These are phyloP conservation scores for Phalacrocorax aristotelis DNA, from an alignment of 2,113 vertebrate species.

Conservation along the genomic window DNA sequence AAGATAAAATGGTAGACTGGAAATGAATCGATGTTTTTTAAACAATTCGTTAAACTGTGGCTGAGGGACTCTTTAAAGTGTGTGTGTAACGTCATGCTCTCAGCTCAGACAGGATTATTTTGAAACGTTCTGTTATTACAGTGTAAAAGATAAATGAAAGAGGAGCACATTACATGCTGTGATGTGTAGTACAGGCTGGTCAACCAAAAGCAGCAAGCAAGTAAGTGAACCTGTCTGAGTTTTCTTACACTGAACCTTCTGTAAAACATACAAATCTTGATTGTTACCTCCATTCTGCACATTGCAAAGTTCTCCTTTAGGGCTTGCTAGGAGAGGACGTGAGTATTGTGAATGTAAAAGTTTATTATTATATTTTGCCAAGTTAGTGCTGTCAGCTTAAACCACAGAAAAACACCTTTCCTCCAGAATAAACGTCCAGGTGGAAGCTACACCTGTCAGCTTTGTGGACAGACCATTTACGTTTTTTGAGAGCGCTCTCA, in stretches of 20 bases:
- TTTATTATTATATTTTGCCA: background rate
- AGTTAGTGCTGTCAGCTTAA: background rate
- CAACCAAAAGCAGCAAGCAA: background rate
- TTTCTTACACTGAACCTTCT: background rate
- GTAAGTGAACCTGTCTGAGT: background rate
- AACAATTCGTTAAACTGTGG: background rate
- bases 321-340: background rate
- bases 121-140: background rate
- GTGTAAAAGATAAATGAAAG: background rate
- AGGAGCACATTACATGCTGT: rapidly evolving
- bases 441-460: background rate
- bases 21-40: background rate
- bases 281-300: rapidly evolving
- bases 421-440: background rate
- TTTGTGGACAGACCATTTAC: background rate
- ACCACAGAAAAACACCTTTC: background rate
- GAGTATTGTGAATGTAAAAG: too few species aligned
- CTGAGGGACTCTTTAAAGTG: background rate
- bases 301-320: background rate
- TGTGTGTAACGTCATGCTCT: background rate
- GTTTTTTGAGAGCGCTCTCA: background rate
- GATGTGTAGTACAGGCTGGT: background rate
- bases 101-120: background rate
- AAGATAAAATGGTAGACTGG: background rate
- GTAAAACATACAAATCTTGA: background rate